Evolutionary conservation across 2,888 invertebrate species (phyloP).

Genomic region (Latrodectus elegans): DNA sequence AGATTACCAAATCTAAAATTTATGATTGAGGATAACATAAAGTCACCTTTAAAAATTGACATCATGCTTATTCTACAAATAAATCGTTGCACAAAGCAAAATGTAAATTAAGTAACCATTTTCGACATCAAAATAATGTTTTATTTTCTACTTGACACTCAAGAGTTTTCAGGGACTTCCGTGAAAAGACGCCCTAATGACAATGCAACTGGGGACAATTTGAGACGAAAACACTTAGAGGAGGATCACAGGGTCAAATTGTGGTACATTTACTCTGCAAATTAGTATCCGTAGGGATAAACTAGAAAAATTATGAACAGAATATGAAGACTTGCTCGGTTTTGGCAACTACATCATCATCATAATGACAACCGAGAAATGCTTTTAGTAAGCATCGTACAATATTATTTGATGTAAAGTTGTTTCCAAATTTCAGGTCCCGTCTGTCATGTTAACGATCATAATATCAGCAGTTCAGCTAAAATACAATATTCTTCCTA

Average conservation of each 20-base stretch:
- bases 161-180: too few species aligned
- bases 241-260: constrained; percentile 36
- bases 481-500: too few species aligned
- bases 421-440: constrained; percentile 16
- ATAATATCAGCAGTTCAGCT: background rate
- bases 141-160: too few species aligned
- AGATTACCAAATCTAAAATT: too few species aligned
- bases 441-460: constrained; percentile 28
- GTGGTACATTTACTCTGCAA: constrained; percentile 36
- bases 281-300: constrained; percentile 24
- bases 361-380: constrained; percentile 27
- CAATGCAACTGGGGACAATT: constrained; percentile 54
- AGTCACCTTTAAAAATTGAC: too few species aligned
- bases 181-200: constrained; percentile 25
- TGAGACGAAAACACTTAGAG: constrained; percentile 44
- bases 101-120: too few species aligned
- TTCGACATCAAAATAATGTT: too few species aligned
- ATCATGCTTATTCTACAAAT: too few species aligned
- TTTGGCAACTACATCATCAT: constrained; percentile 10
- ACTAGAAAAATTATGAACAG: constrained; percentile 1
- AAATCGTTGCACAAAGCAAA: too few species aligned
- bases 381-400: constrained; percentile 30
- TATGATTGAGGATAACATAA: too few species aligned
- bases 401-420: constrained; percentile 33
- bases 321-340: constrained; percentile 22